Base-by-base conservation (phyloP, 2,888 invertebrate species). In the Caenorhabditis drosophilae region DNA sequence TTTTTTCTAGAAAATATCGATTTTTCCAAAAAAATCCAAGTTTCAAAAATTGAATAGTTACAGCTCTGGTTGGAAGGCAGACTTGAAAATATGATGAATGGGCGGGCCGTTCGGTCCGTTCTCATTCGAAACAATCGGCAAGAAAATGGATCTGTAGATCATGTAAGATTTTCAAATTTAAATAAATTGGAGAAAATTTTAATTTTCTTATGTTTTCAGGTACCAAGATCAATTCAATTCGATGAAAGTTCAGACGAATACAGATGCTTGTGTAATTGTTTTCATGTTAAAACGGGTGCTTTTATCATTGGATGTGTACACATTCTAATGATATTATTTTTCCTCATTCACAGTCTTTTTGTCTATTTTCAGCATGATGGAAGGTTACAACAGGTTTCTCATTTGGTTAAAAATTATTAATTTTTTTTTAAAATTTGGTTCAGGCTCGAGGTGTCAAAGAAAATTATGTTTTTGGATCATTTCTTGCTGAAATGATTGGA, bases 261-360 rank as follows among this genome's bases (percentile, higher is more conserved):
- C 60, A 70, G 81, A 45, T 82, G 82, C 61, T 66, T 83, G 12
- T 82, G 81, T 63, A 78, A 80, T 44, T 81, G 80, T 59, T 82
- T 82, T 51, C 82, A 82, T 51, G 78, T 82, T 7, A 82, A 82
- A 57, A 80, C 80, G 34, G 82, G 81, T 15, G 74, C 78, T 12
- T 69, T 73, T 54, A 61, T 76, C 18, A 77, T 82, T 25, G 80
- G 74, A 66, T 72, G 56, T 27, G 62, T 78, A 9, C 76, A 81
- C 41, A 54, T 76, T 16, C 27, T 76, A 7, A 70, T 81, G 66
- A 74, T 81, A 15, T 55, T 80, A 23, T 77, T 78, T 62, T 82
- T 70, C 70, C 66, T 82, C 48, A 67, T 82, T n/a, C 77, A 82
- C 67, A 72, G 79, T 27, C 51, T 82, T 9, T 70, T 82, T 22